These are phyloP conservation scores for Epinephelus malabaricus DNA, from an alignment of 2,797 vertebrate genomes.

Conservation along the genomic window DNA sequence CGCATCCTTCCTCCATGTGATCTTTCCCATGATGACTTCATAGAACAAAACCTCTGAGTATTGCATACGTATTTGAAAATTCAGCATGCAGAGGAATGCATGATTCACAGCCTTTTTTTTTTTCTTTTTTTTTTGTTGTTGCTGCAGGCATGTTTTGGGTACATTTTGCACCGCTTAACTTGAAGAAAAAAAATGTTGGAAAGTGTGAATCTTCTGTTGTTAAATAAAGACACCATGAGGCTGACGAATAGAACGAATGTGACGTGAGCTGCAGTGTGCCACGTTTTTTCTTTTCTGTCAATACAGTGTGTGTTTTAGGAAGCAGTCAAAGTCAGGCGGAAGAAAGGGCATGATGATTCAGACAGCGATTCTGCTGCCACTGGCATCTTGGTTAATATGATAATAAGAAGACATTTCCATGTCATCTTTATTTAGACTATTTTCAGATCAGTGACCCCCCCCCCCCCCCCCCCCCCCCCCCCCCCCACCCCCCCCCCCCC, in stretches of 20 bases:
- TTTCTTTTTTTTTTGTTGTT: no score
- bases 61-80: constrained; percentile 8
- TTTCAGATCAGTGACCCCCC: no score
- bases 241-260: constrained; percentile 4
- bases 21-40: constrained; percentile 23
- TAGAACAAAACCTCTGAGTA: not conserved
- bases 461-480: no score
- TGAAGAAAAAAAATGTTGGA: not conserved
- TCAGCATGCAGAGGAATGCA: not conserved
- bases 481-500: no score
- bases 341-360: constrained; percentile 23
- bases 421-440: not conserved
- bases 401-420: constrained; percentile 8
- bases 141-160: not conserved
- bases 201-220: constrained; percentile 26
- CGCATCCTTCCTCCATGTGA: constrained; percentile 39
- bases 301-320: constrained; percentile 28
- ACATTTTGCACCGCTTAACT: constrained; percentile 9
- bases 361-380: constrained; percentile 7
- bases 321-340: constrained; percentile 16
- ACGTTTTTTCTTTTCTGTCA: constrained; percentile 10
- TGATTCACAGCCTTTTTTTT: constrained; percentile 4
- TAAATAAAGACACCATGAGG: constrained; percentile 22
- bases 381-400: not conserved
- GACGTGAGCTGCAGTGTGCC: constrained; percentile 5